Evolutionary conservation across 2,113 vertebrate genomes (phyloP).

Genomic region (Propithecus coquereli): DNA sequence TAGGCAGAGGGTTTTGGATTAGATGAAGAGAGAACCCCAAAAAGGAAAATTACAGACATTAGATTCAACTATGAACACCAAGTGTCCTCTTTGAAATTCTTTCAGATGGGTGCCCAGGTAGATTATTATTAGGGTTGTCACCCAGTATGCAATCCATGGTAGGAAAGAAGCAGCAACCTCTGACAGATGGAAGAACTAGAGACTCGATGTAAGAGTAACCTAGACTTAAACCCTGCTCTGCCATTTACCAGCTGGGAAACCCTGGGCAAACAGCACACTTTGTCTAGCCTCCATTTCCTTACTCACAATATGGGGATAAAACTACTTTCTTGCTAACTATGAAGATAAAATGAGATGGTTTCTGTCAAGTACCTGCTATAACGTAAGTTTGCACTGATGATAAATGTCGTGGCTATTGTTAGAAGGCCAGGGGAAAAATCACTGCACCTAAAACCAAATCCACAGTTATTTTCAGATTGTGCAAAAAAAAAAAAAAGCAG

Average conservation of each 20-base stretch:
- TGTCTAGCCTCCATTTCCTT: not conserved
- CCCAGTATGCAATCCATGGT: not conserved
- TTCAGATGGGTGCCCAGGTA: not conserved
- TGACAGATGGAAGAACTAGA: not conserved
- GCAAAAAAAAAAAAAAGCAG: not conserved
- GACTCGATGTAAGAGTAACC: not conserved
- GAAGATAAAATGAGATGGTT: not conserved
- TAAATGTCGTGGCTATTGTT: not conserved
- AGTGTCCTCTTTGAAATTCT: not conserved
- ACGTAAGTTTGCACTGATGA: not conserved
- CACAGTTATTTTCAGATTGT: not conserved
- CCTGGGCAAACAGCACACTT: not conserved
- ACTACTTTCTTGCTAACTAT: not conserved
- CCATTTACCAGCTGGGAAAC: not conserved
- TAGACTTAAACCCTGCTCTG: not conserved
- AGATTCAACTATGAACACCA: not conserved
- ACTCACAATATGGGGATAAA: not conserved
- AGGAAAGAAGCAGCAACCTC: not conserved
- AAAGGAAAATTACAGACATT: not conserved
- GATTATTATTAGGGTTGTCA: rapidly evolving
- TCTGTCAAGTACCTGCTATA: not conserved
- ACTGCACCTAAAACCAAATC: not conserved
- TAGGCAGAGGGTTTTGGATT: not conserved
- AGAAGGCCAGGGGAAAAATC: not conserved
- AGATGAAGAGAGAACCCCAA: not conserved